Evolutionary conservation across 2,113 vertebrate species (phyloP), one percentile per base, ranked within the genome.

Genomic region (Carassius carassius): DNA sequence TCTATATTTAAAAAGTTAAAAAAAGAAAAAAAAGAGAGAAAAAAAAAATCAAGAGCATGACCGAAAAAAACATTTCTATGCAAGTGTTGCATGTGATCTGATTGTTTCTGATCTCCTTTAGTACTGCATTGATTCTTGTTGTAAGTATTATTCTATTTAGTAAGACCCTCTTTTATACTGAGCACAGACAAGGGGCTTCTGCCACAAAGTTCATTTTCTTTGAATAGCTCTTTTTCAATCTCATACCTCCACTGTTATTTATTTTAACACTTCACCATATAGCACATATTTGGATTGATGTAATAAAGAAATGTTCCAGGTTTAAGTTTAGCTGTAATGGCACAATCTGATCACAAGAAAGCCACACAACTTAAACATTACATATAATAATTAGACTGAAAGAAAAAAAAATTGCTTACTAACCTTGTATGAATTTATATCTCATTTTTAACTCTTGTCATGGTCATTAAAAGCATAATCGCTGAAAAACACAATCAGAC

Each of bases 31-130:
- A 93, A 94, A 95, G n/a, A n/a, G n/a, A 88, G 86, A 90, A 92
- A 90, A 92, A 93, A 93, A 94, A 95, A 94, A 94, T 92, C 92
- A 90, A 29, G 86, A 82, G 89, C 88, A 90, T 91, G 90, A 91
- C 83, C 80, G 47, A 78, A 86, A 90, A 94, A 94, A 95, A 92
- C 91, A 92, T 85, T 29, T 90, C 94, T 95, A 95, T 95, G 94
- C 94, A 95, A 95, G 94, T 94, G 92, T 94, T 95, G 94, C 94
- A 95, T 95, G 94, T 94, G 91, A 92, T 84, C 91, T 93, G 92
- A 91, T 92, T 88, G 93, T 89, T 85, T 89, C 86, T 92, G 91
- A 87, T 92, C 91, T 93, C 94, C 77, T 93, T 94, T 93, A 91
- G 91, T 93, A 92, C 91, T 91, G 93, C 92, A 92, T 91, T 54